Base-by-base conservation (phyloP, 2,113 vertebrate genomes). In the Centropus unirufus region DNA sequence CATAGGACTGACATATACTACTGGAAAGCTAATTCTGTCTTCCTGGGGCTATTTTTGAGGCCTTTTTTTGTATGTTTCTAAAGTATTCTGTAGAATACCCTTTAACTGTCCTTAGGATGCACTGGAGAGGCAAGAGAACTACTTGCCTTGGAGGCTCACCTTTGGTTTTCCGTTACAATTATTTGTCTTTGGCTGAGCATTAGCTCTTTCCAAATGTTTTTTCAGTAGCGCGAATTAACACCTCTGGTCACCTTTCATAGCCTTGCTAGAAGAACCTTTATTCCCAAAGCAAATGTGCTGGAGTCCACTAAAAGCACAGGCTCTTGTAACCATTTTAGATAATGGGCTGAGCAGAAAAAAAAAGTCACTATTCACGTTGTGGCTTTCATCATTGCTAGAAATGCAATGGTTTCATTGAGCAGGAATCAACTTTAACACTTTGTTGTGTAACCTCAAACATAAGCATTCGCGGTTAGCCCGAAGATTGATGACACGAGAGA, bases 21-120 rank as follows among this genome's bases (percentile, higher is more conserved):
- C 44, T 74, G 52, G 70, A 90, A 83, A 93, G 88, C n/a, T 92
- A 66, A 92, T 96, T 94, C 88, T 75, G 47, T 90, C 26, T 89
- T 93, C 42, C 36, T 32, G 20, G 11, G 47, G 14, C 52, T 94
- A 44, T 83, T 83, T 95, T 93, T 90, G 64, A 89, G 78, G 34
- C 29, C 32, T 70, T 68, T 15, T 36, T 63, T 63, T 46, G 36
- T 36, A 36, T n/a, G 18, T 74, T 88, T 88, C 79, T 83, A 14
- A 83, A 74, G 64, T 47, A 61, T 81, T 75, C 40, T 72, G 14
- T 64, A 58, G 61, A 78, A 68, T 64, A 83, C 39, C 30, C 13
- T 95, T 86, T 78, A 44, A 75, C 44, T 72, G 9, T 86, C 36
- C 64, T 90, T 83, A 86, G 61, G 95, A 81, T 40, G n/a, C 61